Conservation (phyloP, 2,888 invertebrate genomes). For the Entomobrya multifasciata region DNA sequence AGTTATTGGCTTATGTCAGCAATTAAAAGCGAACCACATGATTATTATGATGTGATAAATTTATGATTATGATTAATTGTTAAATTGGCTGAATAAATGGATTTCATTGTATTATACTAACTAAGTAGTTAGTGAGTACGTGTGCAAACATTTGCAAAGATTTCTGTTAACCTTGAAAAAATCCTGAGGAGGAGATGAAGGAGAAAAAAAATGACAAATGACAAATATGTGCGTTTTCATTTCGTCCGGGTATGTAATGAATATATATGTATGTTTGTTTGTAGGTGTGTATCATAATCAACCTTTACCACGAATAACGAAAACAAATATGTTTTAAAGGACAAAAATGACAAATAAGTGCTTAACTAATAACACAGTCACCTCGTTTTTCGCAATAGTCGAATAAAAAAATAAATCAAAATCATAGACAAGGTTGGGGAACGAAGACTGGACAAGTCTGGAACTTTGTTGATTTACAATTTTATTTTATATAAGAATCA, state of each 20-base stretch:
- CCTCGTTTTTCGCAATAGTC: constrained; percentile 31
- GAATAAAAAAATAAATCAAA: background rate
- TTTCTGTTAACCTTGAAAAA: constrained; percentile 36
- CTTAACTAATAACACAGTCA: constrained; percentile 9
- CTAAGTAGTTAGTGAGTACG: no score
- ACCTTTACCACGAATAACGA: no score
- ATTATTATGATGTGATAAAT: background rate
- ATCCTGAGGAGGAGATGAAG: no score
- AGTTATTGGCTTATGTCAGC: background rate
- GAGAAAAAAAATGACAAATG: no score
- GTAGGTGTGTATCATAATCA: no score
- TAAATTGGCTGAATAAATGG: background rate
- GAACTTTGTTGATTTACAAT: no score
- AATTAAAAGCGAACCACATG: background rate
- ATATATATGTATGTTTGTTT: no score
- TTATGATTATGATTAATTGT: constrained; percentile 2
- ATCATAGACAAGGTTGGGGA: background rate
- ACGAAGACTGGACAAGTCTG: background rate
- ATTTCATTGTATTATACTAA: background rate
- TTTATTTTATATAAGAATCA: background rate
- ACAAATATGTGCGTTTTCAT: no score
- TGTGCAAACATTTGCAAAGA: no score
- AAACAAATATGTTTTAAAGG: no score
- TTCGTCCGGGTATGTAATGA: no score
- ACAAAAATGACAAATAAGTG: background rate